Conservation (phyloP, 2,888 invertebrate genomes). For the Synanthedon myopaeformis region DNA sequence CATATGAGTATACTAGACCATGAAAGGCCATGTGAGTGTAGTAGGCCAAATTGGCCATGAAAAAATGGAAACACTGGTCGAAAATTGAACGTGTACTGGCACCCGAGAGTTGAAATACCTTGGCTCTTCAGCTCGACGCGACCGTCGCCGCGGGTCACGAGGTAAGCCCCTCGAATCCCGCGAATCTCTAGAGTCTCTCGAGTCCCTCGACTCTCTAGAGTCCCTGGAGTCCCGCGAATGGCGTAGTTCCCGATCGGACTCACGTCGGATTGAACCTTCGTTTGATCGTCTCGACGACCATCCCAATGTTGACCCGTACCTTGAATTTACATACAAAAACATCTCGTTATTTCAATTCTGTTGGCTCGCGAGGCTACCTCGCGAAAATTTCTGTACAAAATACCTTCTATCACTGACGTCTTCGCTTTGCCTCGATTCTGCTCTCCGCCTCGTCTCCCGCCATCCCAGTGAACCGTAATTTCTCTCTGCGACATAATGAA, state of each 20-base stretch:
- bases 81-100: too few relatives aligned
- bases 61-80: too few relatives aligned
- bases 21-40: too few relatives aligned
- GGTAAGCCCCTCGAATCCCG: conserved; percentile 13
- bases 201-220: conserved; percentile 33
- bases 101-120: background rate
- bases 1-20: too few relatives aligned
- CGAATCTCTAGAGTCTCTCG: conserved; percentile 21
- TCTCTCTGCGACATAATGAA: conserved; percentile 35
- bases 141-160: conserved; percentile 20
- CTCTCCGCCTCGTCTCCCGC: conserved; percentile 61
- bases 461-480: conserved; percentile 64
- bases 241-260: conserved; percentile 14
- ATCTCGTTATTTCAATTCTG: too few relatives aligned
- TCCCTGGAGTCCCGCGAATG: conserved; percentile 24
- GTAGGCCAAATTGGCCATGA: too few relatives aligned
- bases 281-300: conserved; percentile 40
- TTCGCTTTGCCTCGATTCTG: conserved; percentile 73
- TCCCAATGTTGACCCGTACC: conserved; percentile 52
- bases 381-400: background rate
- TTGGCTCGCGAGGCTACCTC: too few relatives aligned
- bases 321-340: conserved; percentile 6
- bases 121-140: conserved; percentile 25
- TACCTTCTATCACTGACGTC: conserved; percentile 54
- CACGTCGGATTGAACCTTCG: conserved; percentile 19